Percentiles rank a stretch among this genome's conserved stretches.
phyloP scores from a whole-genome alignment of 1,140 invertebrate species.

The Cyclargus thomasi region DNA sequence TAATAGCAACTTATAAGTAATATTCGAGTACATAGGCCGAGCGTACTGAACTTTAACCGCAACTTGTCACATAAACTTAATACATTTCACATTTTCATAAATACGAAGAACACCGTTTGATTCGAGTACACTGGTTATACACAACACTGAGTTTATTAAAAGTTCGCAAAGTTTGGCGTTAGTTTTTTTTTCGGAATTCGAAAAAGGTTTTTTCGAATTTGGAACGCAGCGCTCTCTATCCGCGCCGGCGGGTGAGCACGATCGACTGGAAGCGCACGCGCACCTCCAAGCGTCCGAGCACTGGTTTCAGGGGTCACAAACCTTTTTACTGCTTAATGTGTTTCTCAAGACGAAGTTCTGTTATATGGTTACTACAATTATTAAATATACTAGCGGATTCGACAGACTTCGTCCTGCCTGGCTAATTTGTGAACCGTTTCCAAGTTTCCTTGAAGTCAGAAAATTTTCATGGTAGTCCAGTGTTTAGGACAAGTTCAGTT shows the following conservation, averaged over 20 bases:
- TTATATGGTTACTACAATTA: too few species aligned
- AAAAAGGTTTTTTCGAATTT: slow-evolving; percentile 34
- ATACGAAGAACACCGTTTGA: slow-evolving; percentile 17
- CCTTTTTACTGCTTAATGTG: slow-evolving; percentile 32
- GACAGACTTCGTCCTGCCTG: too few species aligned
- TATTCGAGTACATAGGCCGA: slow-evolving; percentile 42
- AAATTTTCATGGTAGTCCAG: too few species aligned
- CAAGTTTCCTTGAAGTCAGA: too few species aligned
- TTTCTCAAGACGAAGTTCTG: background rate
- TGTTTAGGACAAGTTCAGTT: too few species aligned
- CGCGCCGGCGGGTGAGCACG: slow-evolving; percentile 49
- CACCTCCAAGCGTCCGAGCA: slow-evolving; percentile 43
- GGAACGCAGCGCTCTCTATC: slow-evolving; percentile 32
- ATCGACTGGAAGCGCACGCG: slow-evolving; percentile 63
- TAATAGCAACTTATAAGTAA: slow-evolving; percentile 26
- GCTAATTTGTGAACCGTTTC: too few species aligned
- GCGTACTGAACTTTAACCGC: slow-evolving; percentile 52
- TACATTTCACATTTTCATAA: slow-evolving; percentile 35
- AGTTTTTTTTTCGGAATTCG: slow-evolving; percentile 39
- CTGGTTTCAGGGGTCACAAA: slow-evolving; percentile 40
- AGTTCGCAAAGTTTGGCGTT: slow-evolving; percentile 19
- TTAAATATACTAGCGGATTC: too few species aligned
- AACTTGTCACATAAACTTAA: slow-evolving; percentile 57
- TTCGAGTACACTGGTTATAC: slow-evolving; percentile 8
- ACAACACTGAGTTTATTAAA: slow-evolving; percentile 21